phyloP scores from a whole-genome alignment of 2,113 vertebrate genomes.

The Peromyscus maniculatus region DNA sequence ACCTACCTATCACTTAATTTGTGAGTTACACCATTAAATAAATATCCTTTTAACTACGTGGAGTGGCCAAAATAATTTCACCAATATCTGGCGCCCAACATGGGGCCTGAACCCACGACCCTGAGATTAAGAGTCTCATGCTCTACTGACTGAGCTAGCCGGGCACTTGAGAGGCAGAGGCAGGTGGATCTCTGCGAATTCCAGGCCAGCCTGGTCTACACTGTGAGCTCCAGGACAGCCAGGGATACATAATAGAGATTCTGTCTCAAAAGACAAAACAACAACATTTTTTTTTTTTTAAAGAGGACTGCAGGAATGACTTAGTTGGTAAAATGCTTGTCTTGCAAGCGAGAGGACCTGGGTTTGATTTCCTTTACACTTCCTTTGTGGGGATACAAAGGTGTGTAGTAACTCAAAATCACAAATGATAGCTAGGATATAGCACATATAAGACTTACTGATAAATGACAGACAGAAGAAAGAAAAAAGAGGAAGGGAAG shows the following conservation, averaged over 20 bases:
- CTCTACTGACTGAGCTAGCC: too few species aligned
- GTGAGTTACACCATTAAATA: too few species aligned
- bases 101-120: too few species aligned
- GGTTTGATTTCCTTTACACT: not conserved
- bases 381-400: constrained; percentile 13
- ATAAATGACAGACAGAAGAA: not conserved
- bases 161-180: not conserved
- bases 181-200: not conserved
- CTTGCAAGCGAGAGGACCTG: not conserved
- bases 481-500: not conserved
- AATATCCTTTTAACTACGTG: too few species aligned
- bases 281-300: not conserved
- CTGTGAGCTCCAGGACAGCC: not conserved
- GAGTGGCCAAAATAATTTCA: too few species aligned
- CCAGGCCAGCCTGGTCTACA: not conserved
- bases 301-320: not conserved
- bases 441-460: not conserved
- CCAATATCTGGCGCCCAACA: too few species aligned
- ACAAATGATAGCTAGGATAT: not conserved
- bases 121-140: too few species aligned
- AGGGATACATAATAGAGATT: not conserved
- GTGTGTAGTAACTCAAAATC: not conserved
- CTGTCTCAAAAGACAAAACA: not conserved
- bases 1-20: too few species aligned
- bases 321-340: not conserved